A percentile compares a stretch with the other conserved stretches of the same genome.
Conservation (phyloP, 2,888 invertebrate genomes). For the Xestoiulus laeticollis region DNA sequence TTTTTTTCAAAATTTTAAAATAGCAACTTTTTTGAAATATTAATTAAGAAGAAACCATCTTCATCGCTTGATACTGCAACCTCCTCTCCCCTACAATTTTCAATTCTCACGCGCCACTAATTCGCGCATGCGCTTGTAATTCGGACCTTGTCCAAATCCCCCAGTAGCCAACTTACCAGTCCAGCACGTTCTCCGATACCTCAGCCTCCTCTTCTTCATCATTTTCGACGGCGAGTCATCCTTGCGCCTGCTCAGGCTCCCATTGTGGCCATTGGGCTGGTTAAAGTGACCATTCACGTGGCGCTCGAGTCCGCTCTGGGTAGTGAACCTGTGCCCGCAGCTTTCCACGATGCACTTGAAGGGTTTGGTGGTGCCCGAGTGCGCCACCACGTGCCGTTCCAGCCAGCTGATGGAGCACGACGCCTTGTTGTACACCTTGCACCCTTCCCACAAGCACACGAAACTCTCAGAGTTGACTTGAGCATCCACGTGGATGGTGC, state of each 20-base stretch:
- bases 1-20: too few relatives aligned
- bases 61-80: too few relatives aligned
- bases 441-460: constrained; percentile 91
- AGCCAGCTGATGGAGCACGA: constrained; percentile 94
- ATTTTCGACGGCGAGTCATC: constrained; percentile 81
- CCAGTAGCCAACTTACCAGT: constrained; percentile 74
- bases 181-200: constrained; percentile 87
- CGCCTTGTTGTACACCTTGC: constrained; percentile 91
- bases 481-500: constrained; percentile 84
- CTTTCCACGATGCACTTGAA: constrained; percentile 95
- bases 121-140: neutral
- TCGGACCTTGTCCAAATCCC: too few relatives aligned
- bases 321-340: constrained; percentile 73
- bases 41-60: too few relatives aligned
- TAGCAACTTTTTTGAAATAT: too few relatives aligned
- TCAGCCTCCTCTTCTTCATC: constrained; percentile 86
- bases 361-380: constrained; percentile 89
- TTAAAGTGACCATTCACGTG: constrained; percentile 94
- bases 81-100: too few relatives aligned
- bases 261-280: constrained; percentile 63
- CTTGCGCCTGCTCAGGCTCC: constrained; percentile 69
- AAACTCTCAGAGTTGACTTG: constrained; percentile 83
- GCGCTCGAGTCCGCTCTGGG: constrained; percentile 78
- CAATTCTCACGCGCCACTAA: too few relatives aligned
- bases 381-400: constrained; percentile 89